Evolutionary conservation across 2,113 vertebrate species (phyloP).

Genomic region (Lycocorax pyrrhopterus): DNA sequence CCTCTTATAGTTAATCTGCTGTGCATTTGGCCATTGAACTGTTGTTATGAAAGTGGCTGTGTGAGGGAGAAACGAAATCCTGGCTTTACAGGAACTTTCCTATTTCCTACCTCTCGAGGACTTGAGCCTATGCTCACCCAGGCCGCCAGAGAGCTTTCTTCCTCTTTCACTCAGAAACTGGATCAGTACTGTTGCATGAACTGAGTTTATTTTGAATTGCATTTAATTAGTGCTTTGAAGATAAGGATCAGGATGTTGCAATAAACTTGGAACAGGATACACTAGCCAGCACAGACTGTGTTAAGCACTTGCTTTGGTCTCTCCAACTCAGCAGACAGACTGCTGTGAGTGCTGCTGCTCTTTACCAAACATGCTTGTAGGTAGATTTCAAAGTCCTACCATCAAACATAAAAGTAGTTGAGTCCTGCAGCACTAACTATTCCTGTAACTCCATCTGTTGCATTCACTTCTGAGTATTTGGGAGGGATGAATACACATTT

Average conservation of each 20-base stretch:
- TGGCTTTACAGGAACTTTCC: neutral
- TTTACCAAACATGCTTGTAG: neutral
- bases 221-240: constrained; percentile 46
- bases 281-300: neutral
- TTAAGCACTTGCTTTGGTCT: neutral
- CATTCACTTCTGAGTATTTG: neutral
- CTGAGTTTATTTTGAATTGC: neutral
- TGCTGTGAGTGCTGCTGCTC: neutral
- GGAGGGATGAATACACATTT: neutral
- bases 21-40: neutral
- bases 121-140: neutral
- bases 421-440: neutral
- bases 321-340: neutral
- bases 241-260: constrained; percentile 46
- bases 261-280: constrained; percentile 10
- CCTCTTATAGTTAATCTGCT: neutral
- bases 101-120: neutral
- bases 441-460: neutral
- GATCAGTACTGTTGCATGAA: neutral
- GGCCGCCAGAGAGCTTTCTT: neutral
- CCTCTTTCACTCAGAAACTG: neutral
- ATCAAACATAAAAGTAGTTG: neutral
- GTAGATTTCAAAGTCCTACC: neutral
- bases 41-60: neutral
- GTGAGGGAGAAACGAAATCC: neutral